Evolutionary conservation across 2,797 vertebrate genomes (phyloP), one percentile per base, ranked within the genome.

Genomic region (Neostethus bicornis): DNA sequence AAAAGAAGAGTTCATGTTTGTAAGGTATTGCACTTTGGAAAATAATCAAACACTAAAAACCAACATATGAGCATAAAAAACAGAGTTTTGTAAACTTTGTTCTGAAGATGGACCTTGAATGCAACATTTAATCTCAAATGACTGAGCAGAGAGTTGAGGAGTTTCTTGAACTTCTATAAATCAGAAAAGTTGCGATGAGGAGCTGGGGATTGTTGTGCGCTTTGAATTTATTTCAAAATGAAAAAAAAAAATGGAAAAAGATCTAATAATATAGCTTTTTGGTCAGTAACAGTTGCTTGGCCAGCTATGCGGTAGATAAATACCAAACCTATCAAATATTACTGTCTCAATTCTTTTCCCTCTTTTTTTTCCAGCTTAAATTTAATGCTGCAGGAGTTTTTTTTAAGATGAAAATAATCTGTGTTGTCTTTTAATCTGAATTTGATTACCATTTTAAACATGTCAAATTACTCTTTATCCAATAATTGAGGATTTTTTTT

Each of bases 21-120:
- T 28, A 58, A 54, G 31, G 41, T 77, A 70, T 54, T 83, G 61
- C 56, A 65, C 57, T 73, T 61, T 19, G 61, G 50, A 61, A 73
- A 64, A 59, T 37, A 43, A 69, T 42, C 58, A 16, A 68, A 44
- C 38, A 65, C 41, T 55, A 47, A 52, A 42, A 73, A 51, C 7
- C n/a, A 55, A 74, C 75, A 74, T 16, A 37, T 37, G n/a, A 16
- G 13, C 39, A 48, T 64, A 9, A 56, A n/a, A 39, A 2, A 60
- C 21, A 34, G 21, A 56, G 14, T 14, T 47, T 63, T 23, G 34
- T 12, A 47, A 35, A 56, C 56, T 70, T 75, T 49, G 32, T 49
- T 65, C 59, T 58, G 52, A 61, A 60, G 51, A 45, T 60, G 29
- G 46, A 2, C 39, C 50, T 34, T 38, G 66, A 70, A 75, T 74